phyloP scores from a whole-genome alignment of 2,113 vertebrate species.

The Macrotis lagotis region DNA sequence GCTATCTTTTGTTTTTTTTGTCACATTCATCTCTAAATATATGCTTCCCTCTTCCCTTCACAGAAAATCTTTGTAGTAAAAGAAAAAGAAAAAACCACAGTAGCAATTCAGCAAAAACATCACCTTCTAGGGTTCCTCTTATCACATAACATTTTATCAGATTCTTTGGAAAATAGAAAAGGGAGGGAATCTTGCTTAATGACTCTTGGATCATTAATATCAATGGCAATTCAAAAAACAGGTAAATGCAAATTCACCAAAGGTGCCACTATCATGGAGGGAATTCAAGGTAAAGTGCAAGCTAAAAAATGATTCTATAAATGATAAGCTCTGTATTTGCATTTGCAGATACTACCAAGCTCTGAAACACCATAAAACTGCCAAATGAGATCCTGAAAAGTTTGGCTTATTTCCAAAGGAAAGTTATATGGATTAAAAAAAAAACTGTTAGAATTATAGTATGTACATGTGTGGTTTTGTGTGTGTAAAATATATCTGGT shows the following conservation, averaged over 20 bases:
- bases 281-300: background rate
- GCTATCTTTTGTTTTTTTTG: background rate
- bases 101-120: background rate
- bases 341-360: background rate
- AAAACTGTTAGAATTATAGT: background rate
- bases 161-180: too few species aligned
- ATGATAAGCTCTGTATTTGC: background rate
- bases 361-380: background rate
- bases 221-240: background rate
- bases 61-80: background rate
- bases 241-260: background rate
- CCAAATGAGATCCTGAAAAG: background rate
- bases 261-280: background rate
- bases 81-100: background rate
- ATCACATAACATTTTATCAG: background rate
- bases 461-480: background rate
- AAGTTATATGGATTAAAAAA: background rate
- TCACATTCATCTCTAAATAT: background rate
- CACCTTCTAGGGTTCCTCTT: background rate
- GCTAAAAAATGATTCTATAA: background rate
- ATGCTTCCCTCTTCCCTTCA: background rate
- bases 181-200: background rate
- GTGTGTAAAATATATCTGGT: background rate
- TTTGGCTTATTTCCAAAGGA: background rate
- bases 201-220: background rate